Evolutionary conservation across 2,113 vertebrate genomes (phyloP).

Genomic region (Nesogale talazaci): DNA sequence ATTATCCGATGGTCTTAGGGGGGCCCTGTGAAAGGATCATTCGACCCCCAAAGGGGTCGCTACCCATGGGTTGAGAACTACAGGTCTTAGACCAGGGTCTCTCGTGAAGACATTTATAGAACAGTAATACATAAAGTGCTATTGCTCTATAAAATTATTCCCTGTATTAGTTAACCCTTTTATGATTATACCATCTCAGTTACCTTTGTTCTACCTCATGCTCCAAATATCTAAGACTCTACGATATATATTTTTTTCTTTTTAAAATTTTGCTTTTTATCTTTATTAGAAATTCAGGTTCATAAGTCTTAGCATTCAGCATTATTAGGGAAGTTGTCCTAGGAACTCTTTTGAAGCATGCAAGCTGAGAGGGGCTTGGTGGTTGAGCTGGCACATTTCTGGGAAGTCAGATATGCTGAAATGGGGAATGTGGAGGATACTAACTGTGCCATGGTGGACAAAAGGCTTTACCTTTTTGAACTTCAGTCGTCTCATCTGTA

Average conservation of each 20-base stretch:
- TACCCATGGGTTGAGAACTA: too few species aligned
- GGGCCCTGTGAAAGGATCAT: too few species aligned
- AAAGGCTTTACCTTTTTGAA: background rate
- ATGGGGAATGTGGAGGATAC: background rate
- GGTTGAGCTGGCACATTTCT: background rate
- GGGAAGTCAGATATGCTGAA: background rate
- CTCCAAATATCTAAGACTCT: background rate
- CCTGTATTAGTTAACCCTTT: too few species aligned
- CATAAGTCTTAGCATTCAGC: background rate
- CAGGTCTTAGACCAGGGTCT: background rate
- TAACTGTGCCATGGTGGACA: rapidly evolving
- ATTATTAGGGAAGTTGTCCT: background rate
- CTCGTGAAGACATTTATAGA: background rate
- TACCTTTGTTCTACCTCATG: background rate
- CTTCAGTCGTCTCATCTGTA: background rate
- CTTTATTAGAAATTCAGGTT: background rate
- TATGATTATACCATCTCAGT: rapidly evolving
- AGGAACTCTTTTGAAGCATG: background rate
- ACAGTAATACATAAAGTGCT: background rate
- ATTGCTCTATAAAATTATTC: background rate
- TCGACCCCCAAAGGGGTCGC: too few species aligned
- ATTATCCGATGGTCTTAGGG: too few species aligned
- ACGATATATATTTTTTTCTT: background rate
- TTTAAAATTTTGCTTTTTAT: background rate
- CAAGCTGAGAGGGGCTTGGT: background rate